Percentiles rank a stretch among this genome's conserved stretches.
Evolutionary conservation across 2,888 invertebrate genomes (phyloP).

Genomic region (Spialia ferax): DNA sequence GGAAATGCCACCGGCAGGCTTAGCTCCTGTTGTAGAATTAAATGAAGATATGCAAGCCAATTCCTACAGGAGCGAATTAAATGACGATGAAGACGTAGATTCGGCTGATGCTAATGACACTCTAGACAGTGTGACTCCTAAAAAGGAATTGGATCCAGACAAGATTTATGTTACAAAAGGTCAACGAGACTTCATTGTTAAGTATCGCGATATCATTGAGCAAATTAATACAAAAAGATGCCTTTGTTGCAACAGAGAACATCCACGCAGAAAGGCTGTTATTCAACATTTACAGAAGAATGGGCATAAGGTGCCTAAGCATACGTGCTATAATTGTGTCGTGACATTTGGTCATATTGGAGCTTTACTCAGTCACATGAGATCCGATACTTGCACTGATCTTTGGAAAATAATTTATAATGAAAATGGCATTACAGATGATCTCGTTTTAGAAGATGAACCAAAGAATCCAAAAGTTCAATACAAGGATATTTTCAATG

Average conservation of each 20-base stretch:
- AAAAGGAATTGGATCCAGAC: constrained; percentile 69
- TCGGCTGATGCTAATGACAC: constrained; percentile 62
- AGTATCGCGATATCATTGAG: constrained; percentile 78
- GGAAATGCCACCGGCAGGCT: constrained; percentile 63
- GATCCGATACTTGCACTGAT: constrained; percentile 79
- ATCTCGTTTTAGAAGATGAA: constrained; percentile 75
- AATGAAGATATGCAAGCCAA: constrained; percentile 78
- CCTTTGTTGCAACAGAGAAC: constrained; percentile 77
- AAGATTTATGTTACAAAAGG: constrained; percentile 75
- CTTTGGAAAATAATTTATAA: constrained; percentile 83
- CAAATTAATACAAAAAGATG: constrained; percentile 83
- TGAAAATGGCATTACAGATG: constrained; percentile 80
- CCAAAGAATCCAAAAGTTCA: constrained; percentile 73
- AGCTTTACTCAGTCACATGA: constrained; percentile 82
- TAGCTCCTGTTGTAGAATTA: constrained; percentile 77
- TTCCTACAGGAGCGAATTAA: constrained; percentile 68
- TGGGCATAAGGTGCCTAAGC: constrained; percentile 86
- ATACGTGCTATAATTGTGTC: constrained; percentile 88
- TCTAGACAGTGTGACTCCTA: constrained; percentile 53
- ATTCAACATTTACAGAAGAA: constrained; percentile 85
- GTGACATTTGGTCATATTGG: constrained; percentile 85
- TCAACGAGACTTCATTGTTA: constrained; percentile 77
- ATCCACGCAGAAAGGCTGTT: constrained; percentile 82
- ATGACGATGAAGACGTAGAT: constrained; percentile 66
- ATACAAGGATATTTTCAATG: constrained; percentile 82